These are phyloP conservation scores for Lomographa bimaculata DNA, from an alignment of 2,888 invertebrate species.

Conservation along the genomic window DNA sequence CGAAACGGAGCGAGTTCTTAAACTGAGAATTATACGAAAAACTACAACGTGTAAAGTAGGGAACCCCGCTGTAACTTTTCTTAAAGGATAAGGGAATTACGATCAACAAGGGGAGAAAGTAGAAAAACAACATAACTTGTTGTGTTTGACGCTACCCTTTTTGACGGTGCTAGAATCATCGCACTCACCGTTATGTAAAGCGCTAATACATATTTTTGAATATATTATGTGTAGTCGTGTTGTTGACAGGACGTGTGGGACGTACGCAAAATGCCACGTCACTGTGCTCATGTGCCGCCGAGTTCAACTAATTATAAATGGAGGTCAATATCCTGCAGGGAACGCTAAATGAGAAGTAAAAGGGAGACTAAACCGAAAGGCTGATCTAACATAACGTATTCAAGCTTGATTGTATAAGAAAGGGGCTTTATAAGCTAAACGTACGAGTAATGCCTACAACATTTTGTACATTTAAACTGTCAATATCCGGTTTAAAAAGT, in stretches of 20 bases:
- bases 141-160: constrained; percentile 53
- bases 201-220: constrained; percentile 23
- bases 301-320: constrained; percentile 24
- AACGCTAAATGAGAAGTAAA: constrained; percentile 19
- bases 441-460: background rate
- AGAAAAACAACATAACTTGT: constrained; percentile 64
- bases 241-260: constrained; percentile 27
- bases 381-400: constrained; percentile 9
- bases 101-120: constrained; percentile 69
- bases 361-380: constrained; percentile 14
- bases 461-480: too few species aligned
- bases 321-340: constrained; percentile 24
- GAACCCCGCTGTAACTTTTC: constrained; percentile 67
- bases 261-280: constrained; percentile 25
- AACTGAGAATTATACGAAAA: constrained; percentile 75
- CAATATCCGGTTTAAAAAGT: too few species aligned
- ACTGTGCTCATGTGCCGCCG: constrained; percentile 12
- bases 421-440: constrained; percentile 5
- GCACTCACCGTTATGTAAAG: constrained; percentile 26
- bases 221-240: constrained; percentile 23
- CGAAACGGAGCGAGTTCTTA: constrained; percentile 60
- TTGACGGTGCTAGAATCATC: constrained; percentile 21
- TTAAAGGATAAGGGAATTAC: constrained; percentile 67
- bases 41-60: constrained; percentile 58
- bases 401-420: constrained; percentile 4